A percentile compares a stretch with the other conserved stretches of the same genome.
Conservation (phyloP, 2,113 vertebrate species). For the Passer domesticus region DNA sequence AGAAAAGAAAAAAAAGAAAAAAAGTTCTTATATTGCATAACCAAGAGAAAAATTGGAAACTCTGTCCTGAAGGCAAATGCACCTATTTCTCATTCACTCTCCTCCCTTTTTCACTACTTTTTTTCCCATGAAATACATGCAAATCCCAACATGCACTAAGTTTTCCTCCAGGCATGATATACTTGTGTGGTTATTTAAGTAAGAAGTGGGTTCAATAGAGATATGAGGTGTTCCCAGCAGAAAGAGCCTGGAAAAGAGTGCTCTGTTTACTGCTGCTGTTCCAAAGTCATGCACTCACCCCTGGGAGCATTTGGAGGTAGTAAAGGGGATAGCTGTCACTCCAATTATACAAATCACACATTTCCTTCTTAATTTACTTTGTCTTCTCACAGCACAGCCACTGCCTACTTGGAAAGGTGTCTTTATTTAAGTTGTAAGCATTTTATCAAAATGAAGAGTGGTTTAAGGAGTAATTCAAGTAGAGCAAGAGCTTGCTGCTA, state of each 20-base stretch:
- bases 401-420: neutral
- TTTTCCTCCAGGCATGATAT: conserved; percentile 61
- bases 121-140: conserved; percentile 66
- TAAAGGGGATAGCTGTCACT: neutral
- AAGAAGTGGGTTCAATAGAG: conserved; percentile 30
- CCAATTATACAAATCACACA: neutral
- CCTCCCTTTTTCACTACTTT: conserved; percentile 51
- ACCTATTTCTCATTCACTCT: conserved; percentile 38
- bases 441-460: neutral
- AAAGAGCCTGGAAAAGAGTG: neutral
- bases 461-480: neutral
- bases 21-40: conserved; percentile 31
- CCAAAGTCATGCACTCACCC: neutral
- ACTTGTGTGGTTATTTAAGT: conserved; percentile 42
- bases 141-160: conserved; percentile 59
- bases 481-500: neutral
- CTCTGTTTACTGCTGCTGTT: neutral
- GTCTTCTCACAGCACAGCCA: neutral
- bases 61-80: conserved; percentile 58
- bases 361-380: neutral
- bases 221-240: neutral
- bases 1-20: neutral
- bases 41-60: conserved; percentile 60
- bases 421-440: neutral
- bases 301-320: neutral